Conservation (phyloP, 1,140 invertebrate species). For the Hyles euphorbiae region DNA sequence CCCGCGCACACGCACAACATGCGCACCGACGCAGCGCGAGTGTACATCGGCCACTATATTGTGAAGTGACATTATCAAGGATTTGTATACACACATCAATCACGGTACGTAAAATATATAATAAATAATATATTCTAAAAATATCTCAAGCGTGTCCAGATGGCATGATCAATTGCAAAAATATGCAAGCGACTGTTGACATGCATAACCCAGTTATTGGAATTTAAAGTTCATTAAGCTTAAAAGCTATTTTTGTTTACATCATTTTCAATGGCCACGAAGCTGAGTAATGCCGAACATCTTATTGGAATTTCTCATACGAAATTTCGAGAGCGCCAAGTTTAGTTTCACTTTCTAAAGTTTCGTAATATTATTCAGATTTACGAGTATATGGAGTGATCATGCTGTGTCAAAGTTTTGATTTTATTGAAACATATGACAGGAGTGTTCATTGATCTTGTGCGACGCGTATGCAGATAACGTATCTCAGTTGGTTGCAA, state of each 20-base stretch:
- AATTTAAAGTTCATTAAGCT: too few relatives aligned
- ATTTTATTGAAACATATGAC: too few relatives aligned
- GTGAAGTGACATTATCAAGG: conserved; percentile 60
- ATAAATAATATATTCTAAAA: not conserved
- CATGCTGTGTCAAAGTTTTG: too few relatives aligned
- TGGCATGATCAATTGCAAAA: conserved; percentile 56
- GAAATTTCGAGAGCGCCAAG: too few relatives aligned
- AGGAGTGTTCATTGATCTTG: too few relatives aligned
- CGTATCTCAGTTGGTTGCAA: conserved; percentile 15
- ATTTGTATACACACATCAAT: conserved; percentile 27
- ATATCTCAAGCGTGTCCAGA: conserved; percentile 3
- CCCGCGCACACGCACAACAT: conserved; percentile 49
- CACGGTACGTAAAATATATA: not conserved
- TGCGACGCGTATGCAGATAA: not conserved
- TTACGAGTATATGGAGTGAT: too few relatives aligned
- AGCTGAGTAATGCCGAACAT: too few relatives aligned
- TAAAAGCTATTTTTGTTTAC: too few relatives aligned
- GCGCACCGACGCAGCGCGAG: conserved; percentile 45
- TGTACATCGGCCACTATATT: conserved; percentile 33
- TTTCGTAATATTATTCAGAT: conserved; percentile 30
- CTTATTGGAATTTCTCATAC: too few relatives aligned
- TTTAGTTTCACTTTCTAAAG: conserved; percentile 60
- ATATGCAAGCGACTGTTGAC: conserved; percentile 33
- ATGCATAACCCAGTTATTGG: conserved; percentile 21
- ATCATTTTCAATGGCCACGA: too few relatives aligned